Base-by-base conservation (phyloP, 1,140 invertebrate species). In the Triops longicaudatus region DNA sequence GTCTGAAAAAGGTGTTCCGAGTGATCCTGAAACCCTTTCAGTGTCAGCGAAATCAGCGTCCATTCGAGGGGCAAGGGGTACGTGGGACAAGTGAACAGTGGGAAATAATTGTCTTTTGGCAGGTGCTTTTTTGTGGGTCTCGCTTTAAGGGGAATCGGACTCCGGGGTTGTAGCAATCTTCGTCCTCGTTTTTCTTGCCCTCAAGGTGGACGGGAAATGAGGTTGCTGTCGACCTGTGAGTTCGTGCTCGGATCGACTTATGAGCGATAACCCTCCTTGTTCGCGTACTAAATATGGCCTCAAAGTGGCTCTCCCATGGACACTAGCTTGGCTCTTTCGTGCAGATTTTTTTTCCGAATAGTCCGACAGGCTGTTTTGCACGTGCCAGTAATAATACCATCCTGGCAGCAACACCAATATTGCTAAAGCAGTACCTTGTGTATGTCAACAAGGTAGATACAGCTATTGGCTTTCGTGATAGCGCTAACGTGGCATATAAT, bases 131-230 rank as follows among this genome's bases (percentile, higher is more conserved):
- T 37, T 37, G n/a, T n/a, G n/a, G n/a, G n/a, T n/a, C n/a, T n/a
- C n/a, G n/a, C n/a, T 37, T 37, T 37, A 37, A 37, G 31, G 7
- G 31, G 31, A 37, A 37, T 4, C 31, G 31, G 2, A 37, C 31
- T 37, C 31, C 2, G 31, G 31, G 31, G 7, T 37, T 37, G 2
- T 37, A 37, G 50, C 50, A 63, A 63, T 63, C 50, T 14, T 22
- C 10, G 50, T 9, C 14, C 3, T 63, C 31, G 31, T 63, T 63
- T 22, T 63, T 22, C 22, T n/a, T 63, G 50, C 50, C 50, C 50
- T 63, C 50, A 63, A 63, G 50, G 50, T 63, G 50, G 50, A 63
- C 50, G 50, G 50, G 50, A 63, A 63, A 63, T 63, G 50, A 63
- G 50, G 50, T 63, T 63, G 14, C 50, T 63, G 50, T 63, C 50